Conservation (phyloP, 2,888 invertebrate species). For the Icerya purchasi region DNA sequence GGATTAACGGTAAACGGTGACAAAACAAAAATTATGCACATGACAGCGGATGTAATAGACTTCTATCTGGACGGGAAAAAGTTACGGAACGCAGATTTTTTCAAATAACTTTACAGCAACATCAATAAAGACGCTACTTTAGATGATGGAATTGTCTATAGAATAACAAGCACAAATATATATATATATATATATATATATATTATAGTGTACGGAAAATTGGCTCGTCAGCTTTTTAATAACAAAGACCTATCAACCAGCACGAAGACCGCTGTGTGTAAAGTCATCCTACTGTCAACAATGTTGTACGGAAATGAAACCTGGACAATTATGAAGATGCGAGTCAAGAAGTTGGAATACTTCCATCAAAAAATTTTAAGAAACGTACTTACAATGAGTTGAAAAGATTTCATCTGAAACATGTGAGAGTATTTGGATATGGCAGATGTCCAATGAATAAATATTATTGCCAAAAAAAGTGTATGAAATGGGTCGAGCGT, state of each 20-base stretch:
- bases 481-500: neutral
- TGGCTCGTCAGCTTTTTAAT: neutral
- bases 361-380: neutral
- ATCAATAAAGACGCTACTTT: neutral
- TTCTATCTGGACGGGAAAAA: neutral
- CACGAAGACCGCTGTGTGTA: neutral
- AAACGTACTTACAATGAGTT: neutral
- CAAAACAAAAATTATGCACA: neutral
- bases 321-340: neutral
- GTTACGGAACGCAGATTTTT: neutral
- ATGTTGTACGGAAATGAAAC: too few species aligned
- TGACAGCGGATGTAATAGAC: neutral
- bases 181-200: too few species aligned
- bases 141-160: neutral
- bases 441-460: neutral
- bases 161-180: neutral
- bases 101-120: neutral
- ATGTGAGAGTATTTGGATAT: too few species aligned
- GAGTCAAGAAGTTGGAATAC: neutral
- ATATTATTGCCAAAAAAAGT: neutral
- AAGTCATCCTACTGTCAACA: too few species aligned
- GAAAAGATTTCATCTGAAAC: neutral
- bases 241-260: neutral
- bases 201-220: too few species aligned
- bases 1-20: neutral